phyloP scores from a whole-genome alignment of 2,888 invertebrate genomes.

The Lepidocyrtinus sp. region DNA sequence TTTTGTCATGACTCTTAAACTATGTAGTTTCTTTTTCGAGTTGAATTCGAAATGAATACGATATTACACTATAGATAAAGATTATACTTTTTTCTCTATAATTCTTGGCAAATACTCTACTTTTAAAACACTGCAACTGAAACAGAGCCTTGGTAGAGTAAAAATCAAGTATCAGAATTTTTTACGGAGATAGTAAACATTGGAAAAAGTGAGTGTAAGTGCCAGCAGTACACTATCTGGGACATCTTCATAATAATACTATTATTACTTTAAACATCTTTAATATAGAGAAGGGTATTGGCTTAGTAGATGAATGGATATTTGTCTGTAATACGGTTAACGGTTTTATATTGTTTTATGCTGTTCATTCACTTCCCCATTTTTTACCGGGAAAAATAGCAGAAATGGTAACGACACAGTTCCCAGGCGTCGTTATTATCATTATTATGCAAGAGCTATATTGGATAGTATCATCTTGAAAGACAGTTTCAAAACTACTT shows the following conservation, averaged over 20 bases:
- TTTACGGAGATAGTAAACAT: not conserved
- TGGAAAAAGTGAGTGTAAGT: slow-evolving; percentile 13
- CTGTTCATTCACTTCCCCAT: not conserved
- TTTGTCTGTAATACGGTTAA: slow-evolving; percentile 26
- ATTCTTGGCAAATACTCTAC: not conserved
- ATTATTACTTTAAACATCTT: slow-evolving; percentile 50
- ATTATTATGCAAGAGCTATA: not conserved
- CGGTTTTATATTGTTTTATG: slow-evolving; percentile 38
- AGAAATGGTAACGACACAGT: not conserved
- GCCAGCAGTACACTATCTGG: slow-evolving; percentile 25
- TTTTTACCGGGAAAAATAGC: not conserved
- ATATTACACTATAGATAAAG: not conserved
- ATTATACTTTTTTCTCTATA: not conserved
- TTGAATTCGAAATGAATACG: too few species aligned
- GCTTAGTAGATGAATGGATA: slow-evolving; percentile 37
- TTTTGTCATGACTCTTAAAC: not conserved
- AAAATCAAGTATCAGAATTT: slow-evolving; percentile 5
- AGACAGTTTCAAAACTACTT: slow-evolving; percentile 39
- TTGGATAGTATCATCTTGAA: slow-evolving; percentile 34
- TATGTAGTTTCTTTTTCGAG: too few species aligned
- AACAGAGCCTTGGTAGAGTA: too few species aligned
- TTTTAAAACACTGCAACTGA: not conserved
- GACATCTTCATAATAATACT: slow-evolving; percentile 49
- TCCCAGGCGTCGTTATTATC: not conserved
- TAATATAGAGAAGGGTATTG: slow-evolving; percentile 29